Evolutionary conservation across 2,113 vertebrate species (phyloP), one percentile per base, ranked within the genome.

Genomic region (Vidua chalybeata): DNA sequence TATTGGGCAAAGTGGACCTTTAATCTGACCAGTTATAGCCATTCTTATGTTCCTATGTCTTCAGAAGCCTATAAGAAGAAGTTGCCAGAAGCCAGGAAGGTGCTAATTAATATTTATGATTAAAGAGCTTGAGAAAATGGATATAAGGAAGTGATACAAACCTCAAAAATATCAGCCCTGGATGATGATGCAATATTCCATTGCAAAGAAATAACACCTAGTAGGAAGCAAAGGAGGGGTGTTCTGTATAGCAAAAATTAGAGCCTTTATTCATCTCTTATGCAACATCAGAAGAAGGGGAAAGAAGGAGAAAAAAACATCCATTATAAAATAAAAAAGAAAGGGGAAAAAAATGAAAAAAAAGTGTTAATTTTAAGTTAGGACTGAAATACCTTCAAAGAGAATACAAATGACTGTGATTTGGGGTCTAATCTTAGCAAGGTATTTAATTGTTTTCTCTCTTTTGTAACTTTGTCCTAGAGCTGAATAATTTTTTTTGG

Each of bases 301-400:
- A 39, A 68, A 64, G 8, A 54, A 59, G 8, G 48, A 85, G 9
- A 46, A 88, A 28, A 80, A 72, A 55, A 0, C 2, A 58, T 1
- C 3, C 8, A 21, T 2, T 45, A 14, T 1, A 49, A 85, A 75
- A 67, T 24, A 35, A 35, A 67, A 39, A 8, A 21, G 2, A 56
- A 67, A 30, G 9, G 5, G 4, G 3, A 1, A 1, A 17, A 15
- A 46, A n/a, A n/a, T 9, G 6, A 21, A 27, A 28, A 21, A 18
- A 19, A 30, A 10, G 5, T 37, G 1, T 54, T 24, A 12, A 37
- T 84, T 91, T 84, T 71, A 66, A 24, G 13, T 68, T 37, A 68
- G 20, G 5, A 48, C 24, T 31, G 18, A 82, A 85, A 90, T 52
- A 61, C 2, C 3, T 56, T 19, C 15, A 45, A 83, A 48, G 54